Base-by-base conservation (phyloP, 2,113 vertebrate species). In the Sakesphorus luctuosus region DNA sequence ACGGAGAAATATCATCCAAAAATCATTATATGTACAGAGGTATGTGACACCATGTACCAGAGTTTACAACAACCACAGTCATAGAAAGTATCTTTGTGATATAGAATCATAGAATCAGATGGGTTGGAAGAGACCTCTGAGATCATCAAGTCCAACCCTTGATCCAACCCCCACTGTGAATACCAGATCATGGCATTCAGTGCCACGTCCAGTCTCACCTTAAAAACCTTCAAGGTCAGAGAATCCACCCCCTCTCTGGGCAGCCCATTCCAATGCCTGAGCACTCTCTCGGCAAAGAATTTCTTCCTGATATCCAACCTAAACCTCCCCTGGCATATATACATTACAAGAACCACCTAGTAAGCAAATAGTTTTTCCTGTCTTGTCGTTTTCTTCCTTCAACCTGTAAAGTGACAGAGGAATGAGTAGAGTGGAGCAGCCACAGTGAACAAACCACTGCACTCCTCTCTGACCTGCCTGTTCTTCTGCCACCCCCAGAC, bases 1-100 rank as follows among this genome's bases (percentile, higher is more conserved):
- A 35, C 13, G 18, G 17, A 43, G 40, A 23, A 69, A 35, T 26
- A 16, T 49, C 53, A 56, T 12, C 25, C 25, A 40, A 44, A 52
- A 65, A 18, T 1, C n/a, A 3, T 38, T 11, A 11, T 31, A n/a
- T n/a, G 4, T 1, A 4, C 7, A 5, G 66, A 24, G 25, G 31
- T 74, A 24, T 23, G 31, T 74, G 52, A 35, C 25, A 46, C 26
- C 5, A 4, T 8, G 15, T 11, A 29, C 25, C 62, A 73, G 24
- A 49, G 31, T 25, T 20, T 14, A 17, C 66, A 67, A 31, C 50
- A 35, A 5, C 21, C 38, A 7, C 14, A 38, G 31, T 36, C 61
- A 71, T 46, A 67, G 28, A 24, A 81, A 40, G 14, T 23, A 7
- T 13, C 24, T 46, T 40, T 40, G 40, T 40, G 40, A 40, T 40